phyloP scores from a whole-genome alignment of 2,113 vertebrate species.

The Grallaria varia region DNA sequence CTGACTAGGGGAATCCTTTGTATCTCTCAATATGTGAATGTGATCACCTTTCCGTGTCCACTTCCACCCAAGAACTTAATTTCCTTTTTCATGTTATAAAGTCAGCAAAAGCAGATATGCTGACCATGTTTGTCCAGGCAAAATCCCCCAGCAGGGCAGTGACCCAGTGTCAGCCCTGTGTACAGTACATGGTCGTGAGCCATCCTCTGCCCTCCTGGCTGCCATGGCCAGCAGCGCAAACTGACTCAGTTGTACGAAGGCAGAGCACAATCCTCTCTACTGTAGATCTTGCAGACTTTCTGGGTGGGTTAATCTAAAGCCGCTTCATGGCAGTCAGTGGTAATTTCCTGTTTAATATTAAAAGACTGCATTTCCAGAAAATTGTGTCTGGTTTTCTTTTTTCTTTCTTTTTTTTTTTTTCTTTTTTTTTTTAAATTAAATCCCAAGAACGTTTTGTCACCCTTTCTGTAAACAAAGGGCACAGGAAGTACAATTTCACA shows the following conservation, averaged over 20 bases:
- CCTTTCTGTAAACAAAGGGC: not conserved
- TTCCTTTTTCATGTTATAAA: not conserved
- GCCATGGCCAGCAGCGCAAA: not conserved
- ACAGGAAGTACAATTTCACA: conserved; percentile 43
- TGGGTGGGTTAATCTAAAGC: not conserved
- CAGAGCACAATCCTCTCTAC: not conserved
- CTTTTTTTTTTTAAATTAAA: no score
- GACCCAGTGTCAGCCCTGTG: not conserved
- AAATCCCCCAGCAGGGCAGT: not conserved
- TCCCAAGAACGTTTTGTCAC: not conserved
- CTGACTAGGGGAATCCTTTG: not conserved
- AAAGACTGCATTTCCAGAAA: conserved; percentile 22
- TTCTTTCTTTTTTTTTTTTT: not conserved
- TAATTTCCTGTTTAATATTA: not conserved
- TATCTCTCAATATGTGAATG: not conserved
- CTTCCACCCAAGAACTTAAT: not conserved
- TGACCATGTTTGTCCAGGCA: not conserved
- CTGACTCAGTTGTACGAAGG: fast-evolving
- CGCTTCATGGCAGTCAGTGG: not conserved
- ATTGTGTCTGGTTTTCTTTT: not conserved
- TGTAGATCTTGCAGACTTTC: not conserved
- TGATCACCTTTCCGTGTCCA: fast-evolving
- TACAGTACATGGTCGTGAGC: fast-evolving
- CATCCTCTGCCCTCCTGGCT: not conserved
- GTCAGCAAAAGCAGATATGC: not conserved